Evolutionary conservation across 2,888 invertebrate species (phyloP).

Genomic region (Heliconius ethilla): DNA sequence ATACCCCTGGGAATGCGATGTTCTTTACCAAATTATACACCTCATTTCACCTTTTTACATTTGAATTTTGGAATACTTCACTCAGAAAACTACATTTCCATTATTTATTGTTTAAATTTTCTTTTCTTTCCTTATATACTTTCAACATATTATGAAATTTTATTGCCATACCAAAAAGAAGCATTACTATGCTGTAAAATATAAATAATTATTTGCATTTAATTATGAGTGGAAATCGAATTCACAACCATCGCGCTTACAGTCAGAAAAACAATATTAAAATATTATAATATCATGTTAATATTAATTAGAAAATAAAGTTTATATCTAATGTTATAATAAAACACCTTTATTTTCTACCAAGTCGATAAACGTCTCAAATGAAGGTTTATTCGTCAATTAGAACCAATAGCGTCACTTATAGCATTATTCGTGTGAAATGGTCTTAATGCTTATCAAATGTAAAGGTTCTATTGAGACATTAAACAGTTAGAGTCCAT

Average conservation of each 20-base stretch:
- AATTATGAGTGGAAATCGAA: too few species aligned
- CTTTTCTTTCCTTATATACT: neutral
- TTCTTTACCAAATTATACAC: constrained; percentile 1
- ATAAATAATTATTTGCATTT: too few species aligned
- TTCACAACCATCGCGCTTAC: neutral
- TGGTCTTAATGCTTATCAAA: constrained; percentile 52
- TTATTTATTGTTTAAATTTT: neutral
- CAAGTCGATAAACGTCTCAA: constrained; percentile 6
- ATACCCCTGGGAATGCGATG: neutral
- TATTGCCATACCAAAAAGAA: too few species aligned
- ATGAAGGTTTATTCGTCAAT: constrained; percentile 39
- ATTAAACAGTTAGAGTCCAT: constrained; percentile 64
- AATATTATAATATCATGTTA: neutral
- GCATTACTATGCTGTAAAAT: too few species aligned
- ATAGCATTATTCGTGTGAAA: constrained; percentile 52
- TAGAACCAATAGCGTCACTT: constrained; percentile 43
- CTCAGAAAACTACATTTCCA: neutral
- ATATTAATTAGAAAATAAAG: too few species aligned
- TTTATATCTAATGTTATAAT: neutral
- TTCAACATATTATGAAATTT: too few species aligned
- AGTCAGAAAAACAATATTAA: neutral
- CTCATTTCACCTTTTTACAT: neutral
- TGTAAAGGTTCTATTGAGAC: constrained; percentile 62
- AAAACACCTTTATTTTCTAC: neutral
- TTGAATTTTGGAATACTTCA: neutral